Evolutionary conservation across 2,113 vertebrate species (phyloP).

Genomic region (Chinchilla lanigera): DNA sequence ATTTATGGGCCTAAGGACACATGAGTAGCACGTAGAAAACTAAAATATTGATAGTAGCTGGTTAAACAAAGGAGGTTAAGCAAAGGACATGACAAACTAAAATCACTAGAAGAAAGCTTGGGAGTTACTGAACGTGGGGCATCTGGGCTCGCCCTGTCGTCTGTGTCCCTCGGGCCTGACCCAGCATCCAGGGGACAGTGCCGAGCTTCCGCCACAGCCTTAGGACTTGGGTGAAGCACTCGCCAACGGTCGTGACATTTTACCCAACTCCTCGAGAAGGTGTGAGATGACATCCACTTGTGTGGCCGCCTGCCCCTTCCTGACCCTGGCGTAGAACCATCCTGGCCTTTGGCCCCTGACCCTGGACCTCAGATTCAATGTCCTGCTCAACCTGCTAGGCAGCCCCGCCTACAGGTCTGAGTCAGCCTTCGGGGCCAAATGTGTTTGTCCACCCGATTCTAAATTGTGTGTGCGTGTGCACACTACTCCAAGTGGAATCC

Average conservation of each 20-base stretch:
- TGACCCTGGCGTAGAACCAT: not conserved
- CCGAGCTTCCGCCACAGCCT: accelerated
- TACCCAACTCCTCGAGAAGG: accelerated
- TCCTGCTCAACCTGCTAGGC: not conserved
- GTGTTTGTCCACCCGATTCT: not conserved
- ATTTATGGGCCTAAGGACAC: not conserved
- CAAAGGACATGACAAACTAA: not conserved
- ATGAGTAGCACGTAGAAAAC: not conserved
- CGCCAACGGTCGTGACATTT: not conserved
- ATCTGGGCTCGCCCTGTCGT: not conserved
- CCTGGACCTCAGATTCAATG: not conserved
- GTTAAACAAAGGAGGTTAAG: not conserved
- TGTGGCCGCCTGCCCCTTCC: not conserved
- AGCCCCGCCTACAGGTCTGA: not conserved
- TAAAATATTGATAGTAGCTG: not conserved
- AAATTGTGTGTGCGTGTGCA: not conserved
- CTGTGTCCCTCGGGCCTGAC: not conserved
- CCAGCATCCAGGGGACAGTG: too few species aligned
- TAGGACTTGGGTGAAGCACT: not conserved
- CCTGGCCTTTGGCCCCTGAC: not conserved
- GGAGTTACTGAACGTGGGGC: not conserved
- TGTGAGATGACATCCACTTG: too few species aligned
- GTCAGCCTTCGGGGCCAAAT: not conserved
- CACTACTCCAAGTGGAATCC: not conserved
- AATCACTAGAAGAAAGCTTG: not conserved